Evolutionary conservation across 2,797 vertebrate genomes (phyloP), one percentile per base, ranked within the genome.

Genomic region (Mus minutoides): DNA sequence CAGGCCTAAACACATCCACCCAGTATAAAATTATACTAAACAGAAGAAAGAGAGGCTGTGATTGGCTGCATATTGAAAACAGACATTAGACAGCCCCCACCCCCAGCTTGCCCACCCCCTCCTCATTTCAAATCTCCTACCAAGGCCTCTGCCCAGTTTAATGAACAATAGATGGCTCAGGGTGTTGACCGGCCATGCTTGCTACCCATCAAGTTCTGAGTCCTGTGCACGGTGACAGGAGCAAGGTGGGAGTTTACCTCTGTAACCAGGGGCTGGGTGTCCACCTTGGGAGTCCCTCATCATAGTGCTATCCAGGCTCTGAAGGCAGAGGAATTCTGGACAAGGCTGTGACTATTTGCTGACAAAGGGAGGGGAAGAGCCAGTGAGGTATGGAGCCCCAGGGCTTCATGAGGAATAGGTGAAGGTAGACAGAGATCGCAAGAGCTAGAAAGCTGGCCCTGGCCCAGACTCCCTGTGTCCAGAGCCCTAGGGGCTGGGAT

Each of bases 1-100:
- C 97, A 94, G 98, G 98, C 98, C 98, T 98, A 98, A 99, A 98
- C 98, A 98, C 98, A 98, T 98, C 98, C 98, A 98, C 99, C 99
- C 97, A 91, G 98, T 96, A 98, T 97, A 97, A 98, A 98, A 98
- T 98, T 97, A 98, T 97, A 97, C 98, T 87, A 96, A 98, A 97
- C 98, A 96, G 95, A 7, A 94, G 84, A 92, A 94, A 90, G 90
- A 88, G 54, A 29, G 92, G 77, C 94, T 19, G 19, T 4, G 95
- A 98, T 97, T 97, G 97, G 98, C 97, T 79, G 46, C 90, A 0
- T 96, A 90, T 97, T 95, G 97, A 96, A 98, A 97, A 58, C 98
- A 98, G 98, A 88, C 98, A 76, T 79, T 17, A 90, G 96, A 13
- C 40, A 26, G 91, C 83, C 88, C 54, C 95, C 92, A 2, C 78